Conservation (phyloP, 1,140 invertebrate species). For the Ruditapes philippinarum region DNA sequence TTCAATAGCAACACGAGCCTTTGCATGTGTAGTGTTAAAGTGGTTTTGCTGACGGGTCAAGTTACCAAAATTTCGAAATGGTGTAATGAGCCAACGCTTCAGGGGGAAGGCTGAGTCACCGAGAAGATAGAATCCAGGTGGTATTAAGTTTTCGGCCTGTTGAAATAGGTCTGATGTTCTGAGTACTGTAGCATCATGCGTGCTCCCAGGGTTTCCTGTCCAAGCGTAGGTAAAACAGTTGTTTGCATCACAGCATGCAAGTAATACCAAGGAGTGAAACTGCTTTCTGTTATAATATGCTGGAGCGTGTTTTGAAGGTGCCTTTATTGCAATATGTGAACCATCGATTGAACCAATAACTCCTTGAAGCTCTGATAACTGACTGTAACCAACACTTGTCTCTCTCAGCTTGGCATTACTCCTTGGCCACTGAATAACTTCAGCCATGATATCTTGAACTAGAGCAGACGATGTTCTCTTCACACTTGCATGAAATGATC, state of each 20-base stretch:
- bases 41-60: not conserved
- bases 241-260: not conserved
- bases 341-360: constrained; percentile 20
- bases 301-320: not conserved
- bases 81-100: not conserved
- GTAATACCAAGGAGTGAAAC: not conserved
- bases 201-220: not conserved
- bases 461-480: not conserved
- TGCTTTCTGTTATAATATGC: constrained; percentile 29
- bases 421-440: not conserved
- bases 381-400: not conserved
- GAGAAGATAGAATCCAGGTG: not conserved
- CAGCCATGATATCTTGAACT: not conserved
- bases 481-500: not conserved
- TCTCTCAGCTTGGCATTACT: not conserved
- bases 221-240: not conserved
- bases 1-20: constrained; percentile 9
- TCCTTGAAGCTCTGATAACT: not conserved
- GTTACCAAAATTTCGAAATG: not conserved
- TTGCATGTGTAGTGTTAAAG: not conserved
- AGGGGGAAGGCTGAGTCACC: constrained; percentile 25
- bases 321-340: not conserved
- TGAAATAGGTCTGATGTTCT: not conserved
- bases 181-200: constrained; percentile 17
- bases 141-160: not conserved